A percentile compares a stretch with the other conserved stretches of the same genome.
Conservation (phyloP, 1,140 invertebrate genomes). For the Leptestheria dahalacensis region DNA sequence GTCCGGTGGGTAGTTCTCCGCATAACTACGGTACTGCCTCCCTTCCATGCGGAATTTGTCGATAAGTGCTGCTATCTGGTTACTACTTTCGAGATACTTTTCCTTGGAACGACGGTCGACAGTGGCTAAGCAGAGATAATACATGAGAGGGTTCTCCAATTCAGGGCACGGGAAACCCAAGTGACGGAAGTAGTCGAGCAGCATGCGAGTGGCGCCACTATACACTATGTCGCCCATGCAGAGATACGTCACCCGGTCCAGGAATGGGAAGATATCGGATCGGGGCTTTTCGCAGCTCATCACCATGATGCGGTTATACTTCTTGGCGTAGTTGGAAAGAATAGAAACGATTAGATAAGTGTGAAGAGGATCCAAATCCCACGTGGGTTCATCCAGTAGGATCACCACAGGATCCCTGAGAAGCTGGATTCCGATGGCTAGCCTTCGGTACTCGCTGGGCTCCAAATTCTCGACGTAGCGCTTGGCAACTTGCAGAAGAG, state of each 20-base stretch:
- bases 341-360: slow-evolving; percentile 85
- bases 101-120: slow-evolving; percentile 76
- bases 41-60: slow-evolving; percentile 80
- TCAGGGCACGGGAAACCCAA: slow-evolving; percentile 87
- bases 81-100: slow-evolving; percentile 77
- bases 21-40: slow-evolving; percentile 44
- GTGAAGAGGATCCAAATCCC: slow-evolving; percentile 75
- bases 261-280: slow-evolving; percentile 81
- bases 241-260: slow-evolving; percentile 66
- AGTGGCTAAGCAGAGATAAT: slow-evolving; percentile 80
- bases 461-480: slow-evolving; percentile 60
- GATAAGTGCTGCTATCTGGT: slow-evolving; percentile 76
- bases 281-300: slow-evolving; percentile 83
- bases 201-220: slow-evolving; percentile 69
- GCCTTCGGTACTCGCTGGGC: slow-evolving; percentile 62
- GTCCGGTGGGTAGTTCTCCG: slow-evolving; percentile 22
- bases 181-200: slow-evolving; percentile 77
- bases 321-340: slow-evolving; percentile 77
- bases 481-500: slow-evolving; percentile 69
- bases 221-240: slow-evolving; percentile 83
- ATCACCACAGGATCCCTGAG: slow-evolving; percentile 46
- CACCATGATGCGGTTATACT: slow-evolving; percentile 71
- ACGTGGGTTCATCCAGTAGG: slow-evolving; percentile 76
- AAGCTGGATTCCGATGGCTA: slow-evolving; percentile 72
- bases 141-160: slow-evolving; percentile 83